Percentiles rank a stretch among this genome's conserved stretches.
Evolutionary conservation across 2,797 vertebrate species (phyloP).

Genomic region (Pipistrellus nathusii): DNA sequence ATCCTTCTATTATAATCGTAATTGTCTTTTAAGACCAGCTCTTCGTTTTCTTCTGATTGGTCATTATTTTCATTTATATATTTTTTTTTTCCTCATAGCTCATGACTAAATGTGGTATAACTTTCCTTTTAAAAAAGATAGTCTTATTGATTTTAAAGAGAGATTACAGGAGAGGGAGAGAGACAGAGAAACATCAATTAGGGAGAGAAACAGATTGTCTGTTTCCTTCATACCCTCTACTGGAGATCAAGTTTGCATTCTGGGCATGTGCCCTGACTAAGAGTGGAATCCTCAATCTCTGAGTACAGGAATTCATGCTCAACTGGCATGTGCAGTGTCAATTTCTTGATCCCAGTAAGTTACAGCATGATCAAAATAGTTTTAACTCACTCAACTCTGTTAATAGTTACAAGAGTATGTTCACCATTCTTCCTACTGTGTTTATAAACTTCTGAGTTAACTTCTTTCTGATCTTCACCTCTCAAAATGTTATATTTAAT

Average conservation of each 20-base stretch:
- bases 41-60: not conserved
- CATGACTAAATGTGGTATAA: not conserved
- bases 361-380: not conserved
- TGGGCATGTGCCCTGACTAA: no score
- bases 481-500: constrained; percentile 45
- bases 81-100: not conserved
- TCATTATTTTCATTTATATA: constrained; percentile 15
- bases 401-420: constrained; percentile 68
- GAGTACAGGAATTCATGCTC: no score
- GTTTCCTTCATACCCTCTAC: no score
- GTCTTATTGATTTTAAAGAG: no score
- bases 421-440: constrained; percentile 30
- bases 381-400: constrained; percentile 3
- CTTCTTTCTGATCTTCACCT: not conserved
- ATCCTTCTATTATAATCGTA: not conserved
- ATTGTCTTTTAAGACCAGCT: not conserved
- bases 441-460: constrained; percentile 61
- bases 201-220: no score
- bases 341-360: constrained; percentile 32
- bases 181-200: no score
- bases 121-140: not conserved
- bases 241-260: no score
- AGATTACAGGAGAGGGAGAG: no score
- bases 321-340: not conserved
- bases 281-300: no score